phyloP scores from a whole-genome alignment of 2,113 vertebrate species.

The Syngnathus scovelli region DNA sequence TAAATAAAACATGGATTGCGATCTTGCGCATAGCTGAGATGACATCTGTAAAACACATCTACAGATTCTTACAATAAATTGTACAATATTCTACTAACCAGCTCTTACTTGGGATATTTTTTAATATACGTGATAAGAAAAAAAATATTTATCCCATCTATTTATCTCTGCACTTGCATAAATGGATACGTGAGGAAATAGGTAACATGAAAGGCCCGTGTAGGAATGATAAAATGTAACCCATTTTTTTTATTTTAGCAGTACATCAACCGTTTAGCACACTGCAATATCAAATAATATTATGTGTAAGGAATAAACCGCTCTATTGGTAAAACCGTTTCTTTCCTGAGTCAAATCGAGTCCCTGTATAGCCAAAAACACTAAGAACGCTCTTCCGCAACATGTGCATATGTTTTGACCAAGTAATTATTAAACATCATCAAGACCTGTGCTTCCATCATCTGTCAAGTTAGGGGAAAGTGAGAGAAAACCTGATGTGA shows the following conservation, averaged over 20 bases:
- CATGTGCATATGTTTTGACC: constrained; percentile 4
- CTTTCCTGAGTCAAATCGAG: constrained; percentile 4
- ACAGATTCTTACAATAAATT: neutral
- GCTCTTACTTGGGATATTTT: too few relatives aligned
- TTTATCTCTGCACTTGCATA: neutral
- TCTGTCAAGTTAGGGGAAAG: neutral
- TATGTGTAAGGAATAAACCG: neutral
- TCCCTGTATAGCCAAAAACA: neutral
- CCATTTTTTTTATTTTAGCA: neutral
- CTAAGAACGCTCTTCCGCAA: neutral
- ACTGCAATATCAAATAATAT: neutral
- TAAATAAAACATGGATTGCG: neutral
- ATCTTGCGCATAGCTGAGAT: neutral
- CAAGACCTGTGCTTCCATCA: neutral
- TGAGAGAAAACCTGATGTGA: constrained; percentile 2
- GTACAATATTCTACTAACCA: too few relatives aligned
- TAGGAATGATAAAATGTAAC: constrained; percentile 9
- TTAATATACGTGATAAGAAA: too few relatives aligned
- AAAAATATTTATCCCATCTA: too few relatives aligned
- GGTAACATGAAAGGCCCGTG: constrained; percentile 6
- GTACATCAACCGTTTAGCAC: neutral
- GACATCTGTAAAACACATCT: neutral
- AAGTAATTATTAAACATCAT: neutral
- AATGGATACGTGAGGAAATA: neutral
- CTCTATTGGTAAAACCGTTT: neutral